phyloP scores from a whole-genome alignment of 2,797 vertebrate genomes.

The Scolopax bukidnonensis region DNA sequence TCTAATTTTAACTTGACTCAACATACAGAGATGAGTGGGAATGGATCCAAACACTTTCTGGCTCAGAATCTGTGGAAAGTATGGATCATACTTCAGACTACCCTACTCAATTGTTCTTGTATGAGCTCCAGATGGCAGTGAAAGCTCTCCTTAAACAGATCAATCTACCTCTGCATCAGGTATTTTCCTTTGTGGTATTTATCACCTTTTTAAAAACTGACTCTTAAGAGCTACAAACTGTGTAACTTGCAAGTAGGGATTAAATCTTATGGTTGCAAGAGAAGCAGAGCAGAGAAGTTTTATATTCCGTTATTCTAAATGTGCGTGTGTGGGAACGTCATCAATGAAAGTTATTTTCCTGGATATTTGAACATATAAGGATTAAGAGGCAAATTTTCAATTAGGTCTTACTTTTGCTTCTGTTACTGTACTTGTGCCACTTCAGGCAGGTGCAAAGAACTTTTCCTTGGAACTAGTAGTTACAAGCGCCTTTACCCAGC shows the following conservation, averaged over 20 bases:
- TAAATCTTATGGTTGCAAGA: background rate
- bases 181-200: constrained; percentile 72
- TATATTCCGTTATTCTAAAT: background rate
- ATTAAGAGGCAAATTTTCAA: background rate
- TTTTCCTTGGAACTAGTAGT: background rate
- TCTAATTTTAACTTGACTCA: constrained; percentile 84
- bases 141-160: constrained; percentile 91
- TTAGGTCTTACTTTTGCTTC: background rate
- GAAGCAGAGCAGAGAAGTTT: background rate
- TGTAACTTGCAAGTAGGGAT: background rate
- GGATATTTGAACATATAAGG: background rate
- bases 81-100: constrained; percentile 82
- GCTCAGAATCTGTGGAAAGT: constrained; percentile 83
- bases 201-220: constrained; percentile 36
- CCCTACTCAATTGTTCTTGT: constrained; percentile 87
- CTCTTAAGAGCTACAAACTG: background rate
- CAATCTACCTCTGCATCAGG: constrained; percentile 94
- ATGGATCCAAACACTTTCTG: constrained; percentile 91
- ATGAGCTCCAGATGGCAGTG: constrained; percentile 92
- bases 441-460: background rate
- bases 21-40: constrained; percentile 96
- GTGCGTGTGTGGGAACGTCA: background rate
- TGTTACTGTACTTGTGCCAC: background rate
- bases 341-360: background rate
- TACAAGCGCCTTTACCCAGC: background rate